phyloP scores from a whole-genome alignment of 2,113 vertebrate species.

The Chloropsis cyanopogon region DNA sequence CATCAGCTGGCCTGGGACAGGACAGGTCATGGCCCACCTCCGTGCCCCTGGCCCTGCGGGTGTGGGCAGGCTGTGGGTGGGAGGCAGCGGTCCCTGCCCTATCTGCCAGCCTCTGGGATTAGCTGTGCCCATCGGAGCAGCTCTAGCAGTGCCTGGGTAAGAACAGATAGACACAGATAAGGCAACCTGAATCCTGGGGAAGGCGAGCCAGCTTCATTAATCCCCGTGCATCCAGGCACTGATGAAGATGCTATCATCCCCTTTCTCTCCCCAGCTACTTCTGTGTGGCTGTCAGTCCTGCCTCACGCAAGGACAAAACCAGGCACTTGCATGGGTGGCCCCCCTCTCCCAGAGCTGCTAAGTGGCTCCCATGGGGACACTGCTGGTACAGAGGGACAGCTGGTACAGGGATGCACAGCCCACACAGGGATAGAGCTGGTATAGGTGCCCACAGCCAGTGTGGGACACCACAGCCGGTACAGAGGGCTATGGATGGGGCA shows the following conservation, averaged over 20 bases:
- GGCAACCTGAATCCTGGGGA: constrained; percentile 10
- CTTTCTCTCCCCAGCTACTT: background rate
- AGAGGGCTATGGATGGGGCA: background rate
- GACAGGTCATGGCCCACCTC: background rate
- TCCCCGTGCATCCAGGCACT: background rate
- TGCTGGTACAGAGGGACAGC: background rate
- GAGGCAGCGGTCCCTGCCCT: background rate
- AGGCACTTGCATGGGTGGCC: accelerated
- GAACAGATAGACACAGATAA: constrained; percentile 44
- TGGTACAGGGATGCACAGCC: background rate
- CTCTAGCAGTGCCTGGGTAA: background rate
- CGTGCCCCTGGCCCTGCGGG: accelerated
- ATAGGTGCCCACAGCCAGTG: accelerated
- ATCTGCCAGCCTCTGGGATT: constrained; percentile 25
- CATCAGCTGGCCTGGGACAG: background rate
- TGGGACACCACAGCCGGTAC: background rate
- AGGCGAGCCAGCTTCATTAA: constrained; percentile 2
- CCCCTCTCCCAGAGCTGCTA: background rate
- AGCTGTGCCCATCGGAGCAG: background rate
- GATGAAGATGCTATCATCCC: background rate
- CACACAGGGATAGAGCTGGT: background rate
- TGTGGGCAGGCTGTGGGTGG: background rate
- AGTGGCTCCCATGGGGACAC: background rate
- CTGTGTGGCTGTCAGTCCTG: background rate
- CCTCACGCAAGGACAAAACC: background rate